Evolutionary conservation across 2,797 vertebrate genomes (phyloP).

Genomic region (Halcyon smyrnensis): DNA sequence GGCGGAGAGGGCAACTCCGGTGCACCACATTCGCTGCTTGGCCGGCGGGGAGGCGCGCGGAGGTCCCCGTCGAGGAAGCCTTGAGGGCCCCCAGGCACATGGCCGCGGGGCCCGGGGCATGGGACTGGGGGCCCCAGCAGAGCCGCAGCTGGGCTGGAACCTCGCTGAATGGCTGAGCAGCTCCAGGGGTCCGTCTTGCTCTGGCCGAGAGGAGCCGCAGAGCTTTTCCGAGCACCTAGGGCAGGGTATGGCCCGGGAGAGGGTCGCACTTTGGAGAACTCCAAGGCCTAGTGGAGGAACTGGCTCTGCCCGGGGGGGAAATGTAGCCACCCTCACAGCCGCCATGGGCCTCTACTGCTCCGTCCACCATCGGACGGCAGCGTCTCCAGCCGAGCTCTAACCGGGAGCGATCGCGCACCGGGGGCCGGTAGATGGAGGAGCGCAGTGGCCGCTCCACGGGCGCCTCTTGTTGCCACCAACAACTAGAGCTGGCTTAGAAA

Average conservation of each 20-base stretch:
- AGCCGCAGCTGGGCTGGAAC: neutral
- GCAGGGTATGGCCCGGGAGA: neutral
- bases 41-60: neutral
- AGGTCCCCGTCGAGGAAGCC: neutral
- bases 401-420: rapidly evolving
- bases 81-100: neutral
- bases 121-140: neutral
- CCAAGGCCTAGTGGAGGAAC: neutral
- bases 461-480: rapidly evolving
- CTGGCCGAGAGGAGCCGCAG: neutral
- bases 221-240: neutral
- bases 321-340: neutral
- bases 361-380: rapidly evolving
- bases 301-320: neutral
- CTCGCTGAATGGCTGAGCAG: neutral
- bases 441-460: rapidly evolving
- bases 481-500: neutral
- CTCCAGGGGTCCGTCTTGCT: neutral
- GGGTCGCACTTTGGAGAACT: neutral
- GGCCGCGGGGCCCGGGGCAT: neutral
- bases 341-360: neutral
- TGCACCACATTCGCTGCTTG: neutral
- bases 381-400: neutral
- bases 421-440: neutral
- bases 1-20: rapidly evolving